Evolutionary conservation across 2,113 vertebrate genomes (phyloP).

Genomic region (Cricetomys ansorgei): DNA sequence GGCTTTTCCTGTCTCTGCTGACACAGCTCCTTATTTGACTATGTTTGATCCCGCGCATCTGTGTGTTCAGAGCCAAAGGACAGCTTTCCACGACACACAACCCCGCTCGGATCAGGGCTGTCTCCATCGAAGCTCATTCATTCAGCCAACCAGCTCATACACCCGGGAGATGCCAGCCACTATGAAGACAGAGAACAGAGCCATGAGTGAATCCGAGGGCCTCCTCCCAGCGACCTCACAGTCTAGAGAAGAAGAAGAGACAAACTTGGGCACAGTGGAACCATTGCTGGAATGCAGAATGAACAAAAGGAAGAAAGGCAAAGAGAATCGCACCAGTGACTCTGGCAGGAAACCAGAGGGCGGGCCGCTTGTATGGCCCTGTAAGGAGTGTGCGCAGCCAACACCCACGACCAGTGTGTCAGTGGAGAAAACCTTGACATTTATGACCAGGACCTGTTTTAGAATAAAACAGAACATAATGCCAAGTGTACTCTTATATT

Average conservation of each 20-base stretch:
- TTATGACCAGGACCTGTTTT: not conserved
- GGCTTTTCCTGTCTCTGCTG: not conserved
- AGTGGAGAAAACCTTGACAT: not conserved
- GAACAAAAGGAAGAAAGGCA: not conserved
- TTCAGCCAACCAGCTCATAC: not conserved
- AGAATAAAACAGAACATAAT: not conserved
- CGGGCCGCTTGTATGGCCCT: rapidly evolving
- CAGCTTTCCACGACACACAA: not conserved
- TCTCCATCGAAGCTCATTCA: not conserved
- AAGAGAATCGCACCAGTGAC: rapidly evolving
- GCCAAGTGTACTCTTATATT: not conserved
- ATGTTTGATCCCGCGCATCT: not conserved
- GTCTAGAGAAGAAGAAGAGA: not conserved
- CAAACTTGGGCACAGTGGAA: rapidly evolving
- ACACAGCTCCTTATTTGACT: not conserved
- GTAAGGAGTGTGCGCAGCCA: not conserved
- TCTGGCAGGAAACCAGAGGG: not conserved
- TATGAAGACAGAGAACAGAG: not conserved
- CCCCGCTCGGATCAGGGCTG: not conserved
- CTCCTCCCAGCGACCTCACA: not conserved
- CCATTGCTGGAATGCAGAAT: not conserved
- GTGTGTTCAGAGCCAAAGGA: not conserved
- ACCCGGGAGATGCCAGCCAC: not conserved
- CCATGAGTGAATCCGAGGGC: not conserved
- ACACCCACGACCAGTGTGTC: not conserved